phyloP scores from a whole-genome alignment of 2,113 vertebrate species.

The Odocoileus hemionus region DNA sequence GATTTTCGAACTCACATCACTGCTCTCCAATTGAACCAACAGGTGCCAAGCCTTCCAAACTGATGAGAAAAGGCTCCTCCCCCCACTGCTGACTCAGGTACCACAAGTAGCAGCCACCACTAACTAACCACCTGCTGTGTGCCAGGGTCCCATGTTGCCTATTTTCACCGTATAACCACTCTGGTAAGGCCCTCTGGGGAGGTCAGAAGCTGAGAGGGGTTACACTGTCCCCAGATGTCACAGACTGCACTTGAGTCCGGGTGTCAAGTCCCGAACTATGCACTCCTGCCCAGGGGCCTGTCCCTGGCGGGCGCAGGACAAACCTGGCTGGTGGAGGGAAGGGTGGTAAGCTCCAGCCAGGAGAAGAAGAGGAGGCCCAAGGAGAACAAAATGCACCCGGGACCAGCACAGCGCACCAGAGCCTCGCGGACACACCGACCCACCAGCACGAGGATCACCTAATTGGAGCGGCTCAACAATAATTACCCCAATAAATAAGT shows the following conservation, averaged over 20 bases:
- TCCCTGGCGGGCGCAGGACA: background rate
- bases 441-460: background rate
- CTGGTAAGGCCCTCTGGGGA: background rate
- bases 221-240: background rate
- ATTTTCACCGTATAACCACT: background rate
- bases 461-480: background rate
- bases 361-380: background rate
- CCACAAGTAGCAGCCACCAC: background rate
- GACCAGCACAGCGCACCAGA: background rate
- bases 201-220: background rate
- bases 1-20: background rate
- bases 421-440: background rate
- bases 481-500: conserved; percentile 44
- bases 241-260: background rate
- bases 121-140: background rate
- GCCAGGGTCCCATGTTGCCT: background rate
- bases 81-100: background rate
- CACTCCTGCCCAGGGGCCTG: background rate
- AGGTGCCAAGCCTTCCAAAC: background rate
- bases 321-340: background rate
- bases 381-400: background rate
- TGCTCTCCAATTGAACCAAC: background rate
- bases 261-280: background rate
- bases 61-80: background rate
- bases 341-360: too few species aligned